A percentile compares a stretch with the other conserved stretches of the same genome.
phyloP scores from a whole-genome alignment of 2,113 vertebrate species.

The Forbesichthys papilliferus region DNA sequence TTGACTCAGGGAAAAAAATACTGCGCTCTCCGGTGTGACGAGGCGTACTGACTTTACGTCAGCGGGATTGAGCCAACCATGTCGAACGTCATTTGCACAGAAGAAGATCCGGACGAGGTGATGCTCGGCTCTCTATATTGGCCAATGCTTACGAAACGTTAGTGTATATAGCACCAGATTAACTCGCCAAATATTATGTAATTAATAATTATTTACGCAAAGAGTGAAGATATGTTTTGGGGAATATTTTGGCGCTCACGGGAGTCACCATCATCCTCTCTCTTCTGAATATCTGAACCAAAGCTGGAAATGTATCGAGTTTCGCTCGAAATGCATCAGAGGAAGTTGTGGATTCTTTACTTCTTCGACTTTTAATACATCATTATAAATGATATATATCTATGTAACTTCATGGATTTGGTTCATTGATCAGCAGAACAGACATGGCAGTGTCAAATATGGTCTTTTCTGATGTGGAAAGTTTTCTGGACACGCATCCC shows the following conservation, averaged over 20 bases:
- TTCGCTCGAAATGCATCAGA: slow-evolving; percentile 16
- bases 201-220: slow-evolving; percentile 6
- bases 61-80: slow-evolving; percentile 63
- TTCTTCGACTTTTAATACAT: slow-evolving; percentile 37
- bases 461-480: slow-evolving; percentile 93
- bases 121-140: slow-evolving; percentile 38
- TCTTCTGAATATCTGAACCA: slow-evolving; percentile 17
- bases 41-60: slow-evolving; percentile 48
- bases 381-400: slow-evolving; percentile 65
- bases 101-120: slow-evolving; percentile 43
- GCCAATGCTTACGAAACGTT: neutral
- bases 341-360: slow-evolving; percentile 58
- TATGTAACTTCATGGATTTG: slow-evolving; percentile 52
- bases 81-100: slow-evolving; percentile 62
- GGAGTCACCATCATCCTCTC: slow-evolving; percentile 47
- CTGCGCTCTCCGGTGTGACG: slow-evolving; percentile 61
- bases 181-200: neutral
- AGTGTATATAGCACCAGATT: neutral
- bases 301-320: slow-evolving; percentile 41
- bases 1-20: slow-evolving; percentile 38
- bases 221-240: slow-evolving; percentile 34
- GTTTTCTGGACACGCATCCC: slow-evolving; percentile 93
- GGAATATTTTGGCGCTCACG: slow-evolving; percentile 48
- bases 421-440: slow-evolving; percentile 55
- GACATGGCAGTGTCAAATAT: slow-evolving; percentile 82